Percentiles rank a stretch among this genome's conserved stretches.
phyloP scores from a whole-genome alignment of 2,113 vertebrate genomes.

The Pseudorasbora parva region DNA sequence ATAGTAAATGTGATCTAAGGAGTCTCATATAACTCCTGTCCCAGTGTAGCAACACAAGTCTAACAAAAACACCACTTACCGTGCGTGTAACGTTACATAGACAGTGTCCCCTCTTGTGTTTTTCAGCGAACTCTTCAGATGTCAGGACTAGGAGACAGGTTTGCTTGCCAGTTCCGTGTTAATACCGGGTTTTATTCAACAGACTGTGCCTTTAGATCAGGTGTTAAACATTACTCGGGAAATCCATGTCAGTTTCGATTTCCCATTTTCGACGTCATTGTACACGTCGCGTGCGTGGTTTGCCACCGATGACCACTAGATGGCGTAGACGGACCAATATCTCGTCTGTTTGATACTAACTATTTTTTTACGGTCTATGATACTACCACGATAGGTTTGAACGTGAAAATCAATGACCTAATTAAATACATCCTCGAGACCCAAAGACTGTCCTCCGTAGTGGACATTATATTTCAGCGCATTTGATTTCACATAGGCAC shows the following conservation, averaged over 20 bases:
- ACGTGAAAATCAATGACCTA: too few species aligned
- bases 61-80: neutral
- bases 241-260: conserved; percentile 75
- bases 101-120: neutral
- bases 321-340: conserved; percentile 26
- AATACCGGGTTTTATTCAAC: neutral
- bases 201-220: neutral
- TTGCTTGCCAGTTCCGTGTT: neutral
- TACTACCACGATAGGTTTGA: neutral
- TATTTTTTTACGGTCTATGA: too few species aligned
- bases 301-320: conserved; percentile 36
- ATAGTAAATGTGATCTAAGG: neutral
- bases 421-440: too few species aligned
- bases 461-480: too few species aligned
- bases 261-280: conserved; percentile 59
- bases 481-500: too few species aligned
- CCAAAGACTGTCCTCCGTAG: too few species aligned
- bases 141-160: neutral
- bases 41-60: too few species aligned
- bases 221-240: conserved; percentile 56
- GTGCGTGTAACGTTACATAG: neutral
- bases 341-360: neutral
- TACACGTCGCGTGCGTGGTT: neutral
- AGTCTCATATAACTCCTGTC: neutral
- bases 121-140: neutral